phyloP scores from a whole-genome alignment of 2,888 invertebrate species.

The Busseola fusca region DNA sequence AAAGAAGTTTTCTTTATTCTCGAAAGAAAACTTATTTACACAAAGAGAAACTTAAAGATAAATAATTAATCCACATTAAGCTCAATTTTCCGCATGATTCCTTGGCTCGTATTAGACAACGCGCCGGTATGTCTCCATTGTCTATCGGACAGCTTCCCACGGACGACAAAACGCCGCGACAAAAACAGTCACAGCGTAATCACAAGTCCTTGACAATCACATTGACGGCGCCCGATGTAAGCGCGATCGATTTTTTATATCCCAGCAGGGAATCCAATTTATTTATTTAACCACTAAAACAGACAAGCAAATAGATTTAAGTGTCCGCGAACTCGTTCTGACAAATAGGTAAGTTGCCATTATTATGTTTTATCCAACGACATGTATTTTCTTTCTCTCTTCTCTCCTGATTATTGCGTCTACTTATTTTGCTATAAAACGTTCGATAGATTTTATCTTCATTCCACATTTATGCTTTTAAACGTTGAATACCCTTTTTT shows the following conservation, averaged over 20 bases:
- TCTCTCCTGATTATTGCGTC: not conserved
- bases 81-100: conserved; percentile 57
- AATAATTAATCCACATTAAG: conserved; percentile 53
- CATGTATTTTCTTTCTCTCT: conserved; percentile 17
- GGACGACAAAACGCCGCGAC: conserved; percentile 55
- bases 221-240: conserved; percentile 63
- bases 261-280: conserved; percentile 58
- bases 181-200: conserved; percentile 67
- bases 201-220: conserved; percentile 71
- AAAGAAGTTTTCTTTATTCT: too few relatives aligned
- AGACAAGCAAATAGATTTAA: conserved; percentile 54
- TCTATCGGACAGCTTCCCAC: conserved; percentile 65
- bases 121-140: conserved; percentile 63
- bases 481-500: not conserved
- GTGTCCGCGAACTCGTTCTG: conserved; percentile 23
- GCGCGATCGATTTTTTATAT: conserved; percentile 61
- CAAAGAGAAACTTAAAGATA: too few relatives aligned
- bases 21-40: not conserved
- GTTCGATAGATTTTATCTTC: not conserved
- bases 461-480: not conserved
- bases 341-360: conserved; percentile 18
- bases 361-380: conserved; percentile 25
- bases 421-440: not conserved
- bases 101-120: conserved; percentile 54
- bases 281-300: conserved; percentile 59